A percentile compares a stretch with the other conserved stretches of the same genome.
Evolutionary conservation across 2,113 vertebrate species (phyloP).

Genomic region (human): GRCh38 chr17:40253501-40254000

Average conservation of each 20-base stretch:
- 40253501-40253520: neutral
- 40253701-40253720: neutral
- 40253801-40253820: neutral
- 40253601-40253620: neutral
- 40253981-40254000: neutral
- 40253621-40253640: neutral
- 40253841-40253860: neutral
- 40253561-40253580: conserved; percentile 13
- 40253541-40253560: conserved; percentile 13
- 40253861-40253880: neutral
- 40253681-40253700: neutral
- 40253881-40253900: neutral
- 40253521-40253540: neutral
- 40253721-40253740: neutral
- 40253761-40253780: neutral
- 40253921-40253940: neutral
- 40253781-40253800: neutral
- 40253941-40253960: neutral
- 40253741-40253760: neutral
- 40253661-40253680: neutral
- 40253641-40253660: neutral
- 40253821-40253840: conserved; percentile 2
- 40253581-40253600: neutral
- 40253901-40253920: neutral
- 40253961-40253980: neutral